Percentiles rank a stretch among this genome's conserved stretches.
These are phyloP conservation scores for Diadegma fenestrale DNA, from an alignment of 2,888 invertebrate species.

Conservation along the genomic window DNA sequence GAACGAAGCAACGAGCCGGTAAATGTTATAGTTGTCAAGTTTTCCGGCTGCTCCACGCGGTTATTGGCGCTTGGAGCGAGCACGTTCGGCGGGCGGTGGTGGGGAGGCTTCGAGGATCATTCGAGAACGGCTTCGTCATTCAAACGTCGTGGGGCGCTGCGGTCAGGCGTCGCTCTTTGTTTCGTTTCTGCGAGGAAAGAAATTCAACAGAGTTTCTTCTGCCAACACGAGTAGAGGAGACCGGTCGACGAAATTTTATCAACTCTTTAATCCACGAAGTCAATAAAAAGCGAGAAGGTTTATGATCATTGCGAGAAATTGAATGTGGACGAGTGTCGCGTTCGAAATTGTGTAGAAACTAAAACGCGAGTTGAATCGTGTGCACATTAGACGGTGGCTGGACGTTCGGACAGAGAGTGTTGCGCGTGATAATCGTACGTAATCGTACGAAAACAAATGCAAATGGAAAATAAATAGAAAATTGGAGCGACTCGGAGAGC, in stretches of 20 bases:
- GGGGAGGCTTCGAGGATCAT: slow-evolving; percentile 22
- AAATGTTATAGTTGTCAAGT: slow-evolving; percentile 48
- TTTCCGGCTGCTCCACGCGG: slow-evolving; percentile 56
- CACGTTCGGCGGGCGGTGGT: slow-evolving; percentile 57
- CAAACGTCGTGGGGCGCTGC: slow-evolving; percentile 74
- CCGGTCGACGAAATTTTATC: slow-evolving; percentile 74
- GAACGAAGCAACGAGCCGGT: slow-evolving; percentile 63
- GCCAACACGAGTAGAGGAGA: slow-evolving; percentile 50
- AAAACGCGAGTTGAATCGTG: too few species aligned
- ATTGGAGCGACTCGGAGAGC: background rate
- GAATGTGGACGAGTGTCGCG: background rate
- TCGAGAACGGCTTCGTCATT: slow-evolving; percentile 53
- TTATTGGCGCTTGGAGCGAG: slow-evolving; percentile 59
- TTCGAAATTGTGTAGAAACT: background rate
- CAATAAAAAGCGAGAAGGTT: background rate
- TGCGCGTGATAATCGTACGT: slow-evolving; percentile 29
- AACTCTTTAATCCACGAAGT: slow-evolving; percentile 33
- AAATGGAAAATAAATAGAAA: slow-evolving; percentile 7
- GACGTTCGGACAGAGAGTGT: background rate
- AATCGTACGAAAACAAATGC: slow-evolving; percentile 64
- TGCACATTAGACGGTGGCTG: background rate
- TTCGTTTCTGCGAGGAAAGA: slow-evolving; percentile 76
- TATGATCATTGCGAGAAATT: background rate
- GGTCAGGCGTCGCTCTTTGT: slow-evolving; percentile 83
- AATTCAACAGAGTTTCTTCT: slow-evolving; percentile 70